phyloP scores from a whole-genome alignment of 2,888 invertebrate species.

The Eupithecia centaureata region DNA sequence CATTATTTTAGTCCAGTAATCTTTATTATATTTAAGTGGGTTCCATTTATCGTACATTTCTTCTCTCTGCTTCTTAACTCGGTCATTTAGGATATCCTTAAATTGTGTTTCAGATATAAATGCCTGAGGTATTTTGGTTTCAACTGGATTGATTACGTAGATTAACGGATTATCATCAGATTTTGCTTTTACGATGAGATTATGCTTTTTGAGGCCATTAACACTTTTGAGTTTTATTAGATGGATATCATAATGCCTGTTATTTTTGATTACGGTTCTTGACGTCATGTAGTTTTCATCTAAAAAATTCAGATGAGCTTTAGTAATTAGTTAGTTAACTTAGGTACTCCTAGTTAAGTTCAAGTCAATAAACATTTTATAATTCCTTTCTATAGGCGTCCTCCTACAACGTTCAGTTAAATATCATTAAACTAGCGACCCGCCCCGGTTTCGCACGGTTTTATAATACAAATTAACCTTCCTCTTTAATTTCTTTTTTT shows the following conservation, averaged over 20 bases:
- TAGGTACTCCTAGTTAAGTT: not conserved
- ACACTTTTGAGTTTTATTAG: slow-evolving; percentile 68
- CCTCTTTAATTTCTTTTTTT: too few relatives aligned
- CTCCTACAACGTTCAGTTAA: not conserved
- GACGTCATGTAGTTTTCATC: slow-evolving; percentile 40
- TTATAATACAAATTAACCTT: too few relatives aligned
- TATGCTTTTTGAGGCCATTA: slow-evolving; percentile 69
- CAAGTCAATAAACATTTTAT: not conserved
- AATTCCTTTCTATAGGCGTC: not conserved
- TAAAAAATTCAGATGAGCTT: slow-evolving; percentile 18
- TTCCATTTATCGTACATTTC: slow-evolving; percentile 27
- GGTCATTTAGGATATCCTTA: slow-evolving; percentile 53
- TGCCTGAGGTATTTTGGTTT: slow-evolving; percentile 65
- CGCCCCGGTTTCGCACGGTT: too few relatives aligned
- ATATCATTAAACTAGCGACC: too few relatives aligned
- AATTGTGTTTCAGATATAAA: slow-evolving; percentile 65
- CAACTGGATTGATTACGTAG: slow-evolving; percentile 73
- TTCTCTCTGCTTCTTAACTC: slow-evolving; percentile 47
- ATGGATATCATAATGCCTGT: slow-evolving; percentile 61
- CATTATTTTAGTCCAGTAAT: not conserved
- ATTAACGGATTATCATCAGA: slow-evolving; percentile 52
- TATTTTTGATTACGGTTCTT: slow-evolving; percentile 53
- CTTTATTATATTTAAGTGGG: too few relatives aligned
- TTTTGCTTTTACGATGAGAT: slow-evolving; percentile 57
- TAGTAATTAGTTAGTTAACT: not conserved